A percentile compares a stretch with the other conserved stretches of the same genome.
phyloP scores from a whole-genome alignment of 2,113 vertebrate species.

The Phrynosoma blainvillii region DNA sequence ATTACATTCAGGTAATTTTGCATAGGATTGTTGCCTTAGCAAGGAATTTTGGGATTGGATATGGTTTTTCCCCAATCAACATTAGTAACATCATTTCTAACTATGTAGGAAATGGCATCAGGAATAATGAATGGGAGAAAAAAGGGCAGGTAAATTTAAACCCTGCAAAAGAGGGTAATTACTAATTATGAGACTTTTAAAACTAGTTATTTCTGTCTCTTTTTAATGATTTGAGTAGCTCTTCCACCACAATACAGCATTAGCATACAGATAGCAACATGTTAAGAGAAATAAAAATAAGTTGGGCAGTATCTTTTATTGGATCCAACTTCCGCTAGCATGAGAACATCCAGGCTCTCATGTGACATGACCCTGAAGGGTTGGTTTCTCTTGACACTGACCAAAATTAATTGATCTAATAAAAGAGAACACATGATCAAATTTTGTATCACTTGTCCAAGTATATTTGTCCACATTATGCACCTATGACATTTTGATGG shows the following conservation, averaged over 20 bases:
- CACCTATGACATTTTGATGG: conserved; percentile 4
- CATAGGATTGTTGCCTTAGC: neutral
- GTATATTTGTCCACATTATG: neutral
- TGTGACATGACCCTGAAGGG: neutral
- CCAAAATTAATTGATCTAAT: neutral
- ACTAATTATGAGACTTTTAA: neutral
- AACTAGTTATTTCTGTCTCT: neutral
- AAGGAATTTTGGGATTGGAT: neutral
- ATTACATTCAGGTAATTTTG: neutral
- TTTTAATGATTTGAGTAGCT: neutral
- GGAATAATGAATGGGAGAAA: neutral
- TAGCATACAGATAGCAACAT: neutral
- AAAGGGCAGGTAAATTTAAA: neutral
- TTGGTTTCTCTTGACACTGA: neutral
- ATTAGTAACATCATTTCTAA: neutral
- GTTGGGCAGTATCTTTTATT: conserved; percentile 7
- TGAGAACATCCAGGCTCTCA: neutral
- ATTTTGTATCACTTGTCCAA: conserved; percentile 1
- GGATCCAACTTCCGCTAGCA: conserved; percentile 2
- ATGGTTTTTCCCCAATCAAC: neutral
- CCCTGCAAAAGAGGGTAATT: neutral
- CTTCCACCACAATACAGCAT: neutral
- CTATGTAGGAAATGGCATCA: neutral
- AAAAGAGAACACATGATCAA: conserved; percentile 1
- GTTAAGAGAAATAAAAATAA: conserved; percentile 21